Evolutionary conservation across 2,888 invertebrate species (phyloP).

Genomic region (Sympetrum striolatum): DNA sequence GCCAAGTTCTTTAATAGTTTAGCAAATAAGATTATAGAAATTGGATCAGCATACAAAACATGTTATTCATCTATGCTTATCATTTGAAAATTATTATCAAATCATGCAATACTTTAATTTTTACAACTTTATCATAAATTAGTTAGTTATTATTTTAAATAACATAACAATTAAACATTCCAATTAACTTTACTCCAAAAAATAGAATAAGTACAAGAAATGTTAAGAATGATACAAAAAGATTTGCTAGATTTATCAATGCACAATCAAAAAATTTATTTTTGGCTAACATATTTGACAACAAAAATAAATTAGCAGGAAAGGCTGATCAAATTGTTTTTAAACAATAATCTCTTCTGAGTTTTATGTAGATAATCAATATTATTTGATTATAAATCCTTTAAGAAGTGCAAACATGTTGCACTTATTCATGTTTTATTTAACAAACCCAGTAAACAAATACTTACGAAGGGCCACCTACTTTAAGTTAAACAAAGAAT

Average conservation of each 20-base stretch:
- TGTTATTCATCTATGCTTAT: neutral
- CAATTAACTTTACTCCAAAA: neutral
- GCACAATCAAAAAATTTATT: neutral
- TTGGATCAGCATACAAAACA: neutral
- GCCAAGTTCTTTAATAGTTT: neutral
- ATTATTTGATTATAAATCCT: neutral
- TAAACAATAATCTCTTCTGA: neutral
- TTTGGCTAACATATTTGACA: neutral
- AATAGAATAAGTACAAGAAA: neutral
- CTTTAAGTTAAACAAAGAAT: neutral
- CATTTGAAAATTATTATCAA: neutral
- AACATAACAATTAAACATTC: neutral
- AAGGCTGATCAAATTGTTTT: neutral
- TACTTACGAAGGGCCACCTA: neutral
- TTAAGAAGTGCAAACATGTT: neutral
- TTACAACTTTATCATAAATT: neutral
- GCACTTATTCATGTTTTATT: neutral
- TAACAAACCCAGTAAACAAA: neutral
- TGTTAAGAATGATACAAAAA: neutral
- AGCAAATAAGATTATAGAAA: neutral
- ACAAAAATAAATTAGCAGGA: neutral
- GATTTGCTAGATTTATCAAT: neutral
- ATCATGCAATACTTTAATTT: neutral
- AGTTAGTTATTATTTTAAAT: neutral
- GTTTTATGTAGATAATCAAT: neutral